phyloP scores from a whole-genome alignment of 2,888 invertebrate genomes.

The Micropterix aruncella region DNA sequence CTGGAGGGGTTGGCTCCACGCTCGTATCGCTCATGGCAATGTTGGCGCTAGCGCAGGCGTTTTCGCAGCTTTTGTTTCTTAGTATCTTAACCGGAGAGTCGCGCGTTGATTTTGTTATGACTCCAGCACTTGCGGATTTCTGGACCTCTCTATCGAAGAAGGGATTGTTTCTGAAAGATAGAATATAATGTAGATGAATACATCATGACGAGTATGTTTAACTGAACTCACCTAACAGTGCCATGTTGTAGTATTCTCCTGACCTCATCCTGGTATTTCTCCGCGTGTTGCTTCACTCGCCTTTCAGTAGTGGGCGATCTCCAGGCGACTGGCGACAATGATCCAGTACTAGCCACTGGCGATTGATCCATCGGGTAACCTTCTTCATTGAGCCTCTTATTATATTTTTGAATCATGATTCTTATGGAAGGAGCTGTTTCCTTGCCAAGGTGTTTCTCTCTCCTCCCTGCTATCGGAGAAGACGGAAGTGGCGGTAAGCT shows the following conservation, averaged over 20 bases:
- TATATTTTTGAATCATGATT: conserved; percentile 56
- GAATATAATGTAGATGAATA: neutral
- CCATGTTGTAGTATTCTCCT: conserved; percentile 5
- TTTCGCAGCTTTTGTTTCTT: conserved; percentile 10
- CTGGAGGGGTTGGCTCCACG: conserved; percentile 10
- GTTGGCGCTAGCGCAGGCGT: no score
- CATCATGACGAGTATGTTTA: neutral
- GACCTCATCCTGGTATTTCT: conserved; percentile 29
- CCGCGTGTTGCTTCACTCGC: conserved; percentile 35
- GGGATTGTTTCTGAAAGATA: conserved; percentile 31
- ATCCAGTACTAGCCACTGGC: conserved; percentile 40
- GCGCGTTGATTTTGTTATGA: conserved; percentile 29
- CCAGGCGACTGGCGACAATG: conserved; percentile 50
- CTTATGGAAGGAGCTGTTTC: conserved; percentile 56
- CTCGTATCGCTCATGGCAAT: conserved; percentile 8
- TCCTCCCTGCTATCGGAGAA: conserved; percentile 40
- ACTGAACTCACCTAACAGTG: neutral
- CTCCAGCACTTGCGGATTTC: conserved; percentile 50
- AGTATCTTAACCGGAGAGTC: conserved; percentile 22
- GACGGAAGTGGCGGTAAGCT: conserved; percentile 40
- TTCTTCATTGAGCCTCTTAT: conserved; percentile 46
- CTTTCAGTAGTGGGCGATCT: conserved; percentile 47
- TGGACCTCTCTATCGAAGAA: conserved; percentile 42
- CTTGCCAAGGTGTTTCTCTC: conserved; percentile 36
- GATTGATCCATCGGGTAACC: conserved; percentile 29